Base-by-base conservation (phyloP, 2,797 vertebrate species). In the Neosilurus hyrtlii region DNA sequence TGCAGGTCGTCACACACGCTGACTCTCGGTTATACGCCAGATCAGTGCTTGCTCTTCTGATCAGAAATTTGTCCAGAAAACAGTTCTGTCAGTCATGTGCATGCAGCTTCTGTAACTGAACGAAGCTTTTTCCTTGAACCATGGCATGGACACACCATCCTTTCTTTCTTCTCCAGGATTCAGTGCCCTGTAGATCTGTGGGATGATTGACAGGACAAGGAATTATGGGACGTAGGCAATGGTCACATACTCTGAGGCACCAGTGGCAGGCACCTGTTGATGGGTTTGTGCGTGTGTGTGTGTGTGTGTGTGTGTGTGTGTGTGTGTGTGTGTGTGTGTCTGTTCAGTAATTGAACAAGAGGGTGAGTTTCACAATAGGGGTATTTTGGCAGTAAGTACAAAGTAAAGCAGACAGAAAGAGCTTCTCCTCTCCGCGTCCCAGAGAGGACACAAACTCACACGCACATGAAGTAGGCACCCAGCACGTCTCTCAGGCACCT, bases 181-280 rank as follows among this genome's bases (percentile, higher is more conserved):
- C 82, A 2, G 56, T 71, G 62, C 43, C 57, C 18, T 82, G 68
- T 86, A 22, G 82, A 88, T 84, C 85, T 86, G 59, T 86, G 79
- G 80, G 88, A 91, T 72, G 65, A 80, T n/a, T 62, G 82, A 7
- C 71, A 11, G 65, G 71, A 80, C 86, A 89, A 89, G 88, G 92
- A 91, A 92, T 92, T 92, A 92, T 90, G 75, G 90, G 88, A 88
- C 89, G 89, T 81, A 80, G 66, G 90, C 92, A 91, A 92, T 93
- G 91, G 89, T 86, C 91, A 92, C 92, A 90, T 90, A 90, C 88
- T 92, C 83, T 85, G 86, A 86, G 87, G 90, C 89, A 90, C 90
- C 88, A 65, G 88, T 88, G 87, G 85, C 87, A 92, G 89, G 86
- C 93, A 94, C 94, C 94, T 95, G 94, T 94, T 93, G 90, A 92